phyloP scores from a whole-genome alignment of 2,888 invertebrate genomes.

The Machimus atricapillus region DNA sequence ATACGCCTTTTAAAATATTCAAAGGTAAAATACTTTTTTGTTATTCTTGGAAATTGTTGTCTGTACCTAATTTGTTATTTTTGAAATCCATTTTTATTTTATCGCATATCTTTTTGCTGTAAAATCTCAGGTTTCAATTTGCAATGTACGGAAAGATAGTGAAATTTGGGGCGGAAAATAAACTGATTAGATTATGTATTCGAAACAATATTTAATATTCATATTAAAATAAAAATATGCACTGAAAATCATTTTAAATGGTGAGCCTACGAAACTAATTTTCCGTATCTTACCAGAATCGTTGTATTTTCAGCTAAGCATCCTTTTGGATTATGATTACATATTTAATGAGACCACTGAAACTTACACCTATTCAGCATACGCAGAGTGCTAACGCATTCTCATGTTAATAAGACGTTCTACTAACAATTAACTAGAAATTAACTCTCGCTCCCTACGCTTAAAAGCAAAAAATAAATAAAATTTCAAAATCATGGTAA shows the following conservation, averaged over 20 bases:
- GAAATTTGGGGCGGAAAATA: too few relatives aligned
- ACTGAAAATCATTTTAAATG: not conserved
- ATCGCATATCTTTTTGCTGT: too few relatives aligned
- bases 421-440: not conserved
- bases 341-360: not conserved
- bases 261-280: not conserved
- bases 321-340: not conserved
- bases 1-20: too few relatives aligned
- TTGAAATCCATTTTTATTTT: too few relatives aligned
- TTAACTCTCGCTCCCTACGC: not conserved
- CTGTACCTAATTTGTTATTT: too few relatives aligned
- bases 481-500: not conserved
- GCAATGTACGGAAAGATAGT: too few relatives aligned
- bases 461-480: not conserved
- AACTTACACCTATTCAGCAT: not conserved
- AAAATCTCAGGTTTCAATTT: too few relatives aligned
- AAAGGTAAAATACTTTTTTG: too few relatives aligned
- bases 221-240: too few relatives aligned
- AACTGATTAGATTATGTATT: too few relatives aligned
- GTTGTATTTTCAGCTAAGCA: not conserved
- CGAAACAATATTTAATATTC: too few relatives aligned
- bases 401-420: not conserved
- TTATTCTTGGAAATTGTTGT: too few relatives aligned
- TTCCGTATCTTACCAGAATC: not conserved
- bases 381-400: not conserved